phyloP scores from a whole-genome alignment of 1,140 invertebrate genomes.

The Contarinia nasturtii region DNA sequence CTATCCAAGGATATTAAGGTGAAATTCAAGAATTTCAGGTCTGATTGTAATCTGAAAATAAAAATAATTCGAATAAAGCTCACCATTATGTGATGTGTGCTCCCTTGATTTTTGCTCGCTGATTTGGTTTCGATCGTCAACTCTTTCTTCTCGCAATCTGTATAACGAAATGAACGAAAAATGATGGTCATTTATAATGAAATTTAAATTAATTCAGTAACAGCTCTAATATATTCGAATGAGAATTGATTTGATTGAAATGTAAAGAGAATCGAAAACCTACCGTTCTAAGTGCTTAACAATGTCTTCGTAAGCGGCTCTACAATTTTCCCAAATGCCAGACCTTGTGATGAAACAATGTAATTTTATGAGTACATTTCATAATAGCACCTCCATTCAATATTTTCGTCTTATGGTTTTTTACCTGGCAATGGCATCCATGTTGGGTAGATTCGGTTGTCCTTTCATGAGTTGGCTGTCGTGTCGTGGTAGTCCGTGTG shows the following conservation, averaged over 20 bases:
- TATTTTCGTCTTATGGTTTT: no score
- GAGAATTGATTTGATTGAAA: not conserved
- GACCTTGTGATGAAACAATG: conserved; percentile 37
- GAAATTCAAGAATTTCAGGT: no score
- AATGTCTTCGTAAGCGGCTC: conserved; percentile 81
- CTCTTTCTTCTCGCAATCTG: conserved; percentile 68
- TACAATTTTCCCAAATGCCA: conserved; percentile 83
- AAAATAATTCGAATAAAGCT: no score
- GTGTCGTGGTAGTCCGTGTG: conserved; percentile 51
- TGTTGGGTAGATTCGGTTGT: conserved; percentile 44
- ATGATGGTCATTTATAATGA: not conserved
- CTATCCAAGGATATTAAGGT: no score
- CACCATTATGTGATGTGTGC: conserved; percentile 70
- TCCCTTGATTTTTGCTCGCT: conserved; percentile 27
- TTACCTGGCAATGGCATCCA: conserved; percentile 70
- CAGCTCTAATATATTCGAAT: not conserved
- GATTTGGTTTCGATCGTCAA: conserved; percentile 9
- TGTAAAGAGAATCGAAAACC: conserved; percentile 14
- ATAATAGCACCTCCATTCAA: no score
- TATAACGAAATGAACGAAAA: conserved; percentile 23
- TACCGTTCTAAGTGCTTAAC: conserved; percentile 84
- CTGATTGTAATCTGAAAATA: no score
- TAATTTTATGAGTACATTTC: no score
- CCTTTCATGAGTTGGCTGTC: conserved; percentile 57
- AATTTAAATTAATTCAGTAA: not conserved